Percentiles rank a stretch among this genome's conserved stretches.
phyloP scores from a whole-genome alignment of 2,888 invertebrate genomes.

The Omphaloscelis lunosa region DNA sequence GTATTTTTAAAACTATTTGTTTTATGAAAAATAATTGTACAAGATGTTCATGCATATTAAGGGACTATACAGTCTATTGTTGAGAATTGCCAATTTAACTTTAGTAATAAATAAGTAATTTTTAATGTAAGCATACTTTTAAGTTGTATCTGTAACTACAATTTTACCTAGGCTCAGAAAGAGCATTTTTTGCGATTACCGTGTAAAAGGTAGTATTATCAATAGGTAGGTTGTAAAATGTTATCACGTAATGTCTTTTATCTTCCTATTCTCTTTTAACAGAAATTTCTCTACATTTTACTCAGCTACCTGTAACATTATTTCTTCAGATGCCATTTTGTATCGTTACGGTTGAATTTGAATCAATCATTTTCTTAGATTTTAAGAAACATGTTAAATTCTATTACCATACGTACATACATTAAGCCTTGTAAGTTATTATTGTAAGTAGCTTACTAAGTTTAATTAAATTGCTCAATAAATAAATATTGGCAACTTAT shows the following conservation, averaged over 20 bases:
- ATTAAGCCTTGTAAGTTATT: conserved; percentile 9
- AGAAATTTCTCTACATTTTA: background rate
- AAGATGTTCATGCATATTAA: background rate
- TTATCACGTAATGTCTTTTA: background rate
- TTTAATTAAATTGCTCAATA: conserved; percentile 14
- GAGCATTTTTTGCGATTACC: background rate
- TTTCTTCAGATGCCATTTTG: conserved; percentile 54
- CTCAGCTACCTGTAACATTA: conserved; percentile 50
- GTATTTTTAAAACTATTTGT: background rate
- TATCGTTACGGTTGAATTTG: conserved; percentile 13
- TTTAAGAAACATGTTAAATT: background rate
- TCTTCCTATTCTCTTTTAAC: background rate
- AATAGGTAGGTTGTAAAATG: background rate
- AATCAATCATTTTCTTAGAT: background rate
- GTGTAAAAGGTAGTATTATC: background rate
- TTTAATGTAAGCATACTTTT: conserved; percentile 9
- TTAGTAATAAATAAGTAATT: conserved; percentile 12
- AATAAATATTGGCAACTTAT: background rate
- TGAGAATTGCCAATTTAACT: conserved; percentile 34
- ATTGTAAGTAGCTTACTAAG: background rate
- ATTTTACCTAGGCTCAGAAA: background rate
- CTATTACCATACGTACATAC: background rate
- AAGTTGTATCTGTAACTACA: background rate
- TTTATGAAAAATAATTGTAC: background rate
- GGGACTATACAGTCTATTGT: background rate